Evolutionary conservation across 2,888 invertebrate species (phyloP), one percentile per base, ranked within the genome.

Genomic region (Drosophila percnosoma): DNA sequence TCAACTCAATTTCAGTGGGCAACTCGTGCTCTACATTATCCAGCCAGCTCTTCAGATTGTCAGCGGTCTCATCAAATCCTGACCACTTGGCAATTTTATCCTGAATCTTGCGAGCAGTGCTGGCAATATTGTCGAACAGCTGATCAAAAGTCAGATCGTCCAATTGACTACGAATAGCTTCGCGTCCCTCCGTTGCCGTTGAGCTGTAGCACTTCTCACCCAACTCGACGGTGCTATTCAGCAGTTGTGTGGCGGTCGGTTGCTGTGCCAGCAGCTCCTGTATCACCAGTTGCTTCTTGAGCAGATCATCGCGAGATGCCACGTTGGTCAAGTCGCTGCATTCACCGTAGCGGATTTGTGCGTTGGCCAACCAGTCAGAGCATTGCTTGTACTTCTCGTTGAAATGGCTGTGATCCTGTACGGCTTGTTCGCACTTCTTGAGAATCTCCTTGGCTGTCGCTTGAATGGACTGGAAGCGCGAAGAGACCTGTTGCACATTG

Each of bases 341-440:
- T 59, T 95, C 94, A 65, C 96, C 95, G 80, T 96, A 96, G 86
- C 95, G 96, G 8, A 95, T 94, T 92, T 97, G 96, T 1, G 97
- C 96, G 49, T 95, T 94, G 65, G 96, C 95, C 34, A 98, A 94
- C 96, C 97, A 97, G 82, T 97, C 96, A 0, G 95, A 95, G 84
- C 97, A 97, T 90, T 97, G 96, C 65, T 96, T 96, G 90, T 97
- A 97, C 83, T 97, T 97, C 1, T 97, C 96, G 87, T 96, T 95
- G 90, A 96, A 98, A 1, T 95, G 94, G 73, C 95, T 95, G 83
- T 98, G 98, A 90, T 98, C 97, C 62, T 95, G 94, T 0, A 97
- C 96, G 8, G 97, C 96, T 93, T 98, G 97, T 87, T 98, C 98
- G 89, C 98, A 98, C 93, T 98, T 98, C 92, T 98, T 98, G 1